Base-by-base conservation (phyloP, 2,888 invertebrate species). In the Cheilosia impressa region DNA sequence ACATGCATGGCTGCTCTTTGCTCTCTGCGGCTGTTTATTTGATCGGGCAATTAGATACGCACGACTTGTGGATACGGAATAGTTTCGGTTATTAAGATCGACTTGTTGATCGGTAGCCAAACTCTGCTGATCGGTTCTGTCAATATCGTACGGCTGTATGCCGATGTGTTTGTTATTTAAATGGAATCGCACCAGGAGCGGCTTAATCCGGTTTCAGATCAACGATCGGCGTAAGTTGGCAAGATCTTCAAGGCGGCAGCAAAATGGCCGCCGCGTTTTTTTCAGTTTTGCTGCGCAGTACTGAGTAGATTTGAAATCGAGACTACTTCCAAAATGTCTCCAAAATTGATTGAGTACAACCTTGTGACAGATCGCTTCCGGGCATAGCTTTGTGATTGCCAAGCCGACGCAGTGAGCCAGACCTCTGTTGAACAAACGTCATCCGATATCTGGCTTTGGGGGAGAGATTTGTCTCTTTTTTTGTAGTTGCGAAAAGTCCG, bases 1-100 rank as follows among this genome's bases (percentile, higher is more conserved):
- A 60, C 58, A 58, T 24, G 15, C 38, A 10, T 31, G 50, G 7
- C n/a, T 24, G 22, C 15, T 4, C 4, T 34, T 53, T 41, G 22
- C n/a, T 24, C n/a, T 24, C 31, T 38, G n/a, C 10, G 27, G 34
- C 38, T n/a, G 15, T 15, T 38, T 85, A 43, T 77, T 77, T 85
- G 34, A 52, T 43, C 43, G 17, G 57, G 43, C 71, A 85, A 41
- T 85, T 85, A 85, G 76, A 43, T 57, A 55, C 15, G 69, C 76
- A 75, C 79, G 73, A 73, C 15, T 50, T 38, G 41, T 53, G 17
- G 22, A 19, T 19, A 34, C 17, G 45, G 60, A 77, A 66, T 77
- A 71, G 55, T 41, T 69, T 27, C 24, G 34, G 60, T 63, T 45
- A 24, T 55, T 63, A 45, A 50, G 68, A 83, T 72, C 53, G 17